Base-by-base conservation (phyloP, 2,888 invertebrate species). In the Phyllotreta cruciferae region DNA sequence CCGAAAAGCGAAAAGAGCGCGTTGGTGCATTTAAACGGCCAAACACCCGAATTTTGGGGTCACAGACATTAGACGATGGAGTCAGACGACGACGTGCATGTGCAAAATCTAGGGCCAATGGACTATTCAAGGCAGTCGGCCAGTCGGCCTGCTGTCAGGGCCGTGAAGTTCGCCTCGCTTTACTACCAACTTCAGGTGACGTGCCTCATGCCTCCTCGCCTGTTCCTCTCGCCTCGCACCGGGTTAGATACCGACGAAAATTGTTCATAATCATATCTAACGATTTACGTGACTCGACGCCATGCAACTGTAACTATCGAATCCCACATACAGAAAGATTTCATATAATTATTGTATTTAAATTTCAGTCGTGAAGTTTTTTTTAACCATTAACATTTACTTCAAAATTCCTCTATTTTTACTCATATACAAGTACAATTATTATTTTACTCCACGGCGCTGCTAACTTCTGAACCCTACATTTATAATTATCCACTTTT, bases 101-200 rank as follows among this genome's bases (percentile, higher is more conserved):
- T 78, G 78, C 78, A 78, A 79, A 78, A 78, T 77, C 73, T 75
- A 78, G 76, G 78, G 79, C 79, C 79, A 79, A 79, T 79, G 79
- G 75, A 78, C 78, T 78, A 76, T 78, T 78, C 78, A 78, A 79
- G 78, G 78, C 78, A 77, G 77, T 77, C 78, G 77, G 78, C 73
- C 78, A 77, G 77, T 78, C 75, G 75, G 77, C 66, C 74, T 74
- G 70, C 71, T 68, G 70, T 68, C 66, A 68, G 66, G 68, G 62
- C 65, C 65, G 39, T 42, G 62, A 55, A 58, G 53, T 47, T 50
- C 60, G 50, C 34, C 24, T 24, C 24, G 24, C 24, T 24, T 54
- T 42, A 34, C 14, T 24, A 37, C 10, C 37, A 52, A 52, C 47
- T 61, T 49, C 52, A 53, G 52, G 60, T 60, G 52, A 60, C n/a